A percentile compares a stretch with the other conserved stretches of the same genome.
These are phyloP conservation scores for Cassiopea xamachana DNA, from an alignment of 30 jellyfish, hydroid and myxozoan species.

Conservation along the genomic window DNA sequence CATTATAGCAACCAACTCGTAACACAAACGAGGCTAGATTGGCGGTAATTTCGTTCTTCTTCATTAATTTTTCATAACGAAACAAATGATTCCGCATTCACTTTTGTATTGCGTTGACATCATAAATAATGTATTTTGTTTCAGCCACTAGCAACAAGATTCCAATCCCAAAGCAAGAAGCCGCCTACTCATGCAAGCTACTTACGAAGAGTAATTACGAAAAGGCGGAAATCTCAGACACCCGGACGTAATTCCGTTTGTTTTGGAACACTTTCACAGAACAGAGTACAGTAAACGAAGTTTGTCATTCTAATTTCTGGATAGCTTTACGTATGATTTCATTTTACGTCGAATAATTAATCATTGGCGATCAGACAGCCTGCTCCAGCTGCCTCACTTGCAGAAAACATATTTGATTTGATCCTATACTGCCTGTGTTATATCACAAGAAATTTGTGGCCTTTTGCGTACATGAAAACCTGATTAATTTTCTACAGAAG, in stretches of 20 bases:
- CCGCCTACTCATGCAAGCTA: conserved; percentile 17
- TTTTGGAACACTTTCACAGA: too few relatives aligned
- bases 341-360: too few relatives aligned
- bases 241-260: too few relatives aligned
- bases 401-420: background rate
- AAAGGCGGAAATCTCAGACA: background rate
- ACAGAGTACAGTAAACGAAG: background rate
- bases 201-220: background rate
- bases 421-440: background rate
- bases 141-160: conserved; percentile 38
- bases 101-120: conserved; percentile 16
- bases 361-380: background rate
- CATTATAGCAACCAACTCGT: conserved; percentile 33
- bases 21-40: background rate
- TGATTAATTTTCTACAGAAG: background rate
- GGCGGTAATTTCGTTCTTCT: conserved; percentile 57
- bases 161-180: background rate
- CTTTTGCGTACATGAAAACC: too few relatives aligned
- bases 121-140: conserved; percentile 39
- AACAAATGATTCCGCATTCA: conserved; percentile 1
- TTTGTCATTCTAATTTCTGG: background rate
- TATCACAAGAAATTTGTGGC: too few relatives aligned
- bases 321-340: background rate
- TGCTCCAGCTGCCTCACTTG: background rate
- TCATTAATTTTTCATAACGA: conserved; percentile 57